Conservation (phyloP, 2,797 vertebrate genomes). For the Anguilla obscura region DNA sequence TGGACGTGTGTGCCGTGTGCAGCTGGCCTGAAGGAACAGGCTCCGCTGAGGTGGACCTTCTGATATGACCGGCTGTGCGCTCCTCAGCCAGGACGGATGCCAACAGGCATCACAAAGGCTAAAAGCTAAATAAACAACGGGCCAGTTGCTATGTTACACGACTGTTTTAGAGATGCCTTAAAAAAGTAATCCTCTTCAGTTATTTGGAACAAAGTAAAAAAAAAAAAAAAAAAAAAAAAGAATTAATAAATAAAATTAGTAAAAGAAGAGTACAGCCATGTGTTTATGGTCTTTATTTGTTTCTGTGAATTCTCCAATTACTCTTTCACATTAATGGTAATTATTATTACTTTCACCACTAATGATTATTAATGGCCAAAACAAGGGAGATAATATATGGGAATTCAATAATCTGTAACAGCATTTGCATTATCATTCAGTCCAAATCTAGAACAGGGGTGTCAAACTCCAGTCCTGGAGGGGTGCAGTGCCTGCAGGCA, state of each 20-base stretch:
- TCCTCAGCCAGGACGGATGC: neutral
- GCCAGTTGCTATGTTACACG: neutral
- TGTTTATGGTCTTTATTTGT: conserved; percentile 7
- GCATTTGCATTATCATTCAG: neutral
- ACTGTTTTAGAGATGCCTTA: neutral
- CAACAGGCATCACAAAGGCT: neutral
- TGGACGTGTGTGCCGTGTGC: neutral
- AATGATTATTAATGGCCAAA: neutral
- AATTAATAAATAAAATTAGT: too few species aligned
- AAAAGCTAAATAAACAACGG: neutral
- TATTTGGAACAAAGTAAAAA: neutral
- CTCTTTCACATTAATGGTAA: conserved; percentile 1
- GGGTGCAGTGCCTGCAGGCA: neutral
- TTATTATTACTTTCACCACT: neutral
- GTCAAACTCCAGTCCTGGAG: too few species aligned
- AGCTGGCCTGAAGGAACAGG: neutral
- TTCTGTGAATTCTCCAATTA: neutral
- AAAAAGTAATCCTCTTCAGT: neutral
- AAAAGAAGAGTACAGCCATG: neutral
- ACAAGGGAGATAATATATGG: neutral
- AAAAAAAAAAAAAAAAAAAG: neutral
- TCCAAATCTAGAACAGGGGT: neutral
- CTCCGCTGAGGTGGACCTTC: neutral
- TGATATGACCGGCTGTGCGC: neutral
- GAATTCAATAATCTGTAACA: neutral